Conservation (phyloP, 2,113 vertebrate genomes). For the Galbula dea region DNA sequence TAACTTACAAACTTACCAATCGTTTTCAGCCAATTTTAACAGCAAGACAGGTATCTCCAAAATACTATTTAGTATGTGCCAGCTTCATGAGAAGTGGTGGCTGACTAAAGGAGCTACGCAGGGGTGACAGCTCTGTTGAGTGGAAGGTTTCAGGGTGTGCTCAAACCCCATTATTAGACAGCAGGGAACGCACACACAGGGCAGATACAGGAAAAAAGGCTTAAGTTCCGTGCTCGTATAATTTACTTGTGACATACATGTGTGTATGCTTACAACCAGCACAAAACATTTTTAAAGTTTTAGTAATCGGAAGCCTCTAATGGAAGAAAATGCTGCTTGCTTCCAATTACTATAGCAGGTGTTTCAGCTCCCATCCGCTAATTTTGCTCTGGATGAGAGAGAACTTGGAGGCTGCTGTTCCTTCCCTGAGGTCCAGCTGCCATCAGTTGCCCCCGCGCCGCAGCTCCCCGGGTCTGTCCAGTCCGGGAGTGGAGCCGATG, state of each 20-base stretch:
- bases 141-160: background rate
- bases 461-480: background rate
- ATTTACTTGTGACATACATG: too few relatives aligned
- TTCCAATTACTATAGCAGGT: background rate
- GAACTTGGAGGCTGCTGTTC: background rate
- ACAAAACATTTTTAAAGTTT: background rate
- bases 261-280: background rate
- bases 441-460: background rate
- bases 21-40: background rate
- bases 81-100: background rate
- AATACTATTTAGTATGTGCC: background rate
- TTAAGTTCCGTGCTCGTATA: background rate
- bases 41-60: background rate
- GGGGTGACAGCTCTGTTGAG: too few relatives aligned
- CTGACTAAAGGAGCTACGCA: background rate
- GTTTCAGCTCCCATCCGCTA: background rate
- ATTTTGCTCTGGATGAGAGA: background rate
- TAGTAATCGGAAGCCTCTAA: background rate
- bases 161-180: background rate
- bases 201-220: background rate
- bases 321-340: background rate
- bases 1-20: background rate
- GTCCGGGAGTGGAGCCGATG: background rate
- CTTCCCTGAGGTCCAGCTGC: background rate
- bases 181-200: background rate